Base-by-base conservation (phyloP, 1,140 invertebrate species). In the Penaeus indicus region DNA sequence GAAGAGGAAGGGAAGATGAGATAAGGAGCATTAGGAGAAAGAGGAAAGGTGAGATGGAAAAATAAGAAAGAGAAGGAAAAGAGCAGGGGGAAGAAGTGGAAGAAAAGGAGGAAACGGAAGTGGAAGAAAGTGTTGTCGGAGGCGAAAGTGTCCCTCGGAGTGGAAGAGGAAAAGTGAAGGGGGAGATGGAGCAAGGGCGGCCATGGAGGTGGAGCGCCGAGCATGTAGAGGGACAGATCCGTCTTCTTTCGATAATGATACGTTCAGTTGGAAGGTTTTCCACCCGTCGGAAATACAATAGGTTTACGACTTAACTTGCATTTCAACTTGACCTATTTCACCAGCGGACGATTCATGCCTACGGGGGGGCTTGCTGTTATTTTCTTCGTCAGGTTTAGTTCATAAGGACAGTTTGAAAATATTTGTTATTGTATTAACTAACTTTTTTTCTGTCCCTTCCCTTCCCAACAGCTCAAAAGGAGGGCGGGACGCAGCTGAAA, bases 401-500 rank as follows among this genome's bases (percentile, higher is more conserved):
- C 54, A 54, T 54, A 16, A 13, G 54, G 11, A 54, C 5, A 54
- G 8, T 54, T 13, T 1, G 1, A 54, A 54, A 54, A 5, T 16
- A 11, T 54, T 54, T 54, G 5, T 54, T 11, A 16, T 16, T 54
- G 16, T 54, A 13, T 54, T 54, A 54, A 54, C 16, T 11, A 11
- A 54, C 11, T 54, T 54, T 54, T 54, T 0, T 54, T 16, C 16
- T 11, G 5, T 54, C 54, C 10, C 54, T 54, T 8, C 54, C 11
- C 54, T 54, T 8, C 54, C 54, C 54, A 54, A 97, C 96, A 92
- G 86, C 78, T 67, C 97, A 98, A 94, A 99, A 99, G 93, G 96
- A 97, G 90, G 98, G 98, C 3, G 98, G 98, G 0, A 99, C 98
- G 18, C 98, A 99, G 92, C 93, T 99, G 87, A 99, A 99, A 93